These are phyloP conservation scores for Brevimyrus niger DNA, from an alignment of 2,113 vertebrate species.

Conservation along the genomic window DNA sequence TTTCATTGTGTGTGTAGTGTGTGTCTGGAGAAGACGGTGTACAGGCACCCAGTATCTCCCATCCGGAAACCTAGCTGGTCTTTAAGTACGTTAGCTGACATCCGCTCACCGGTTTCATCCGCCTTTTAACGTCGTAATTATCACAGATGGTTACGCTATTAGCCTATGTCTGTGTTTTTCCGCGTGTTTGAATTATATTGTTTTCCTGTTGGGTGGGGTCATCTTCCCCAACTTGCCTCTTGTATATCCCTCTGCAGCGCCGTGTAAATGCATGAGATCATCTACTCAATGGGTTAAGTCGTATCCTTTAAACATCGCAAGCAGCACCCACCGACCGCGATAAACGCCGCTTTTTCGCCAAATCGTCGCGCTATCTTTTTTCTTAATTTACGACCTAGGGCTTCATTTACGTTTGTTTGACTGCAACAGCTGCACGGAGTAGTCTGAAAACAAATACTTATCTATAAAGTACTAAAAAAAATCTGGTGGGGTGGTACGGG, in stretches of 20 bases:
- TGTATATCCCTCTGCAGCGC: not conserved
- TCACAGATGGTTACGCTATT: not conserved
- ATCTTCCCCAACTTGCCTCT: not conserved
- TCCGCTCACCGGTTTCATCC: not conserved
- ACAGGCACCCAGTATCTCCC: not conserved
- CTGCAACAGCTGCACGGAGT: constrained; percentile 15
- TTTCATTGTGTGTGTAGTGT: not conserved
- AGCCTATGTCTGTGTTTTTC: not conserved
- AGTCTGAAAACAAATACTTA: not conserved
- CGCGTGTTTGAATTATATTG: not conserved
- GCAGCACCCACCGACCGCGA: not conserved
- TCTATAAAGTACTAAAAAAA: constrained; percentile 2
- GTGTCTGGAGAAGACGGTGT: not conserved
- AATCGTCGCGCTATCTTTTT: not conserved
- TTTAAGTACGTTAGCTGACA: not conserved
- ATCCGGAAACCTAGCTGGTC: not conserved
- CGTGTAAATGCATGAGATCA: constrained; percentile 11
- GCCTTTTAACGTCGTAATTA: not conserved
- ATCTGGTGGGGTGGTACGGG: not conserved
- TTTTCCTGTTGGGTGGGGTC: constrained; percentile 40
- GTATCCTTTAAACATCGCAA: constrained; percentile 3
- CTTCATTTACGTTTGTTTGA: not conserved
- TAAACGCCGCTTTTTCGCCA: not conserved
- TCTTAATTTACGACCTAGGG: not conserved
- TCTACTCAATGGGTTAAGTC: constrained; percentile 6